These are phyloP conservation scores for Tetragonula clypearis DNA, from an alignment of 1,140 invertebrate species.

Conservation along the genomic window DNA sequence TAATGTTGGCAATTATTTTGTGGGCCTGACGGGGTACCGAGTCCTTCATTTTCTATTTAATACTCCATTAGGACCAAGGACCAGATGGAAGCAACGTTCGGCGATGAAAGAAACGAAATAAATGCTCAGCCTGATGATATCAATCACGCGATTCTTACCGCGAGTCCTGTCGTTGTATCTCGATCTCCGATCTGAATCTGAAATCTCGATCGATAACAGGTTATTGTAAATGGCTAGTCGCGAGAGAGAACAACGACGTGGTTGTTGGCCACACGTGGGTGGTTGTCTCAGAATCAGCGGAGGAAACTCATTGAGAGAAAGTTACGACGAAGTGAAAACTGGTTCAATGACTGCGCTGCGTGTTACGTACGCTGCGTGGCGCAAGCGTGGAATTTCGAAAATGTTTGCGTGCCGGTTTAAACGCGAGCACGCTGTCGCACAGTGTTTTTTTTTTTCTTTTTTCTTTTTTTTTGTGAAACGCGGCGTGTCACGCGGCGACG, in stretches of 20 bases:
- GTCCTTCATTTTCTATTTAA: too few species aligned
- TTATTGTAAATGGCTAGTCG: too few species aligned
- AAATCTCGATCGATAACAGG: not conserved
- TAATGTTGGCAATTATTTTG: too few species aligned
- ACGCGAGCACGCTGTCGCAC: constrained; percentile 5
- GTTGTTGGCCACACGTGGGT: not conserved
- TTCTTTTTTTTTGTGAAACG: not conserved
- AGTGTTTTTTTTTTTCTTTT: not conserved
- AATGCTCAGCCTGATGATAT: too few species aligned
- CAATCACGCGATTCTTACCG: too few species aligned
- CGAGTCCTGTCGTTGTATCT: not conserved
- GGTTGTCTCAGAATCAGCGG: too few species aligned
- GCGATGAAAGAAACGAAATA: too few species aligned
- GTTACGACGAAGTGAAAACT: not conserved
- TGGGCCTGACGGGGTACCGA: too few species aligned
- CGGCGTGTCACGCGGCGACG: constrained; percentile 6
- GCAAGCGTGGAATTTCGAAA: constrained; percentile 33
- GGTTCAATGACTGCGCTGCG: not conserved
- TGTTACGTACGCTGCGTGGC: not conserved
- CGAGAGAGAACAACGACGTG: not conserved
- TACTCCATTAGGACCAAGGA: too few species aligned
- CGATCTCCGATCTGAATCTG: not conserved
- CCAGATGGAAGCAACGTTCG: too few species aligned
- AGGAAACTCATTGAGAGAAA: constrained; percentile 31
- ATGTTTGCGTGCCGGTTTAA: constrained; percentile 3